Conservation (phyloP, 2,888 invertebrate genomes). For the Papilio protenor region DNA sequence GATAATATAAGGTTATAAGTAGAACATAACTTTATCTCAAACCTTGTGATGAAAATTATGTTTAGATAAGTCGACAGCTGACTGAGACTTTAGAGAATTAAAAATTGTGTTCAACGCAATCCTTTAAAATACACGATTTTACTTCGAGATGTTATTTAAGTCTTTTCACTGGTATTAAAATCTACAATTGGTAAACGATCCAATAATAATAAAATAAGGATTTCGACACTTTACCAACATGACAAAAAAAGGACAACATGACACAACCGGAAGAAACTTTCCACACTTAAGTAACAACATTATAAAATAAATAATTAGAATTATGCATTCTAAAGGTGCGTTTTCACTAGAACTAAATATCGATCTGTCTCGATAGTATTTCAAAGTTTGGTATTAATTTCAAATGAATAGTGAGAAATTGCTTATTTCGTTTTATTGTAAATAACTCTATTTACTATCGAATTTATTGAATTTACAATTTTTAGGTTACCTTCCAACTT, state of each 20-base stretch:
- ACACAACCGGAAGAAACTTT: slow-evolving; percentile 32
- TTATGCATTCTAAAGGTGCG: neutral
- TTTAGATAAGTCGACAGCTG: neutral
- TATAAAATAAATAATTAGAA: slow-evolving; percentile 31
- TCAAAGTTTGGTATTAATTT: too few species aligned
- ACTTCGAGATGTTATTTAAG: neutral
- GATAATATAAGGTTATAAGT: neutral
- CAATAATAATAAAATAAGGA: slow-evolving; percentile 33
- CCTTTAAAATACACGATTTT: neutral
- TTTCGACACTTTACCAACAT: slow-evolving; percentile 31
- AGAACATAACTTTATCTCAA: neutral
- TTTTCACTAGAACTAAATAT: neutral
- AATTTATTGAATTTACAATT: neutral
- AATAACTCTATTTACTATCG: too few species aligned
- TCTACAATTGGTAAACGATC: slow-evolving; percentile 19
- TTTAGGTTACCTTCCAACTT: neutral
- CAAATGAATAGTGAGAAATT: too few species aligned
- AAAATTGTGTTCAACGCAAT: neutral
- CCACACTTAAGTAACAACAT: slow-evolving; percentile 15
- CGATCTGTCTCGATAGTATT: too few species aligned
- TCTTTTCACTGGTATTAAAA: neutral
- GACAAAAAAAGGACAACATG: slow-evolving; percentile 13
- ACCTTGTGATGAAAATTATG: slow-evolving; percentile 1
- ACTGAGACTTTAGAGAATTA: neutral
- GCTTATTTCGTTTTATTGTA: too few species aligned